Evolutionary conservation across 92 coral and sea anemone genomes (phyloP), one percentile per base, ranked within the genome.

Genomic region (Porites divaricata): DNA sequence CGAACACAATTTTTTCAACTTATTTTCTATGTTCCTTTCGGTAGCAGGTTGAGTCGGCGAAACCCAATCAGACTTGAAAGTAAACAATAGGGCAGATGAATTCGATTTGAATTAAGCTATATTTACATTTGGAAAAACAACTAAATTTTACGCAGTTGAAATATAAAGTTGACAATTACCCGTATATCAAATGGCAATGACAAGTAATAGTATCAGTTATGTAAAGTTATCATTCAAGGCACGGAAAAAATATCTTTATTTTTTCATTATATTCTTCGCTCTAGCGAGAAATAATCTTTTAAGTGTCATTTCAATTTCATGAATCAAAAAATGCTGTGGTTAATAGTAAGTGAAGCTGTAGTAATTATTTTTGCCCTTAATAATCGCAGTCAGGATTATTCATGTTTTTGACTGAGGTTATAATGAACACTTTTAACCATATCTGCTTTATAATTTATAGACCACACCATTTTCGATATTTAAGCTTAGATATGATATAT

Each of bases 11-110:
- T 74, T 67, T 79, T 67, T 19, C 66, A 67, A 79, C 74, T 82
- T 22, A 59, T 66, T 63, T 7, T 17, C 14, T 59, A 41, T 41
- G 11, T 65, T 24, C 21, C 15, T 26, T 41, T 81, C 51, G 72
- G 86, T 72, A 62, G 86, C 79, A 63, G 63, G 78, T 82, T 72
- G 71, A 25, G 75, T 53, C 75, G 75, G 75, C 24, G 75, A 68
- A 15, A 66, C 73, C 73, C 79, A 82, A 73, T 72, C 68, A 72
- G 56, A 82, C 13, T 45, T 54, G 20, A 75, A 72, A 72, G 59
- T 59, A 74, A 82, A 72, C 86, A 82, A 72, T 59, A 24, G 23
- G 51, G 49, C 24, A 82, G 58, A 82, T 72, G 86, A 82, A 73
- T 82, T 2, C n/a, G 61, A 61, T 49, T 72, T 61, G 25, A 82